A percentile compares a stretch with the other conserved stretches of the same genome.
Conservation (phyloP, 2,113 vertebrate species). For the Aix galericulata region DNA sequence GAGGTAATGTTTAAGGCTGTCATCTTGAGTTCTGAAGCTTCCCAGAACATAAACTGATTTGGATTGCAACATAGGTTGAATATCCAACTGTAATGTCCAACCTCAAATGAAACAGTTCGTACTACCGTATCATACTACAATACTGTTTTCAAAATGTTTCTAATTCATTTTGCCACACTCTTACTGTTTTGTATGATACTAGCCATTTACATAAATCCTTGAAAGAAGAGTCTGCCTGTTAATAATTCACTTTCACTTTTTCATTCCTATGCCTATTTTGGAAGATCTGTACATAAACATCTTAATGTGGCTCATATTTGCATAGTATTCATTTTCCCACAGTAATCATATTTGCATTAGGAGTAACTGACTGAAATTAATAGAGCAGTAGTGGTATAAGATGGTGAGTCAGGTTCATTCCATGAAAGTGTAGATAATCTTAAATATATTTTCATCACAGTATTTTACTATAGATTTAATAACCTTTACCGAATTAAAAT, state of each 20-base stretch:
- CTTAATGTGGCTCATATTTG: neutral
- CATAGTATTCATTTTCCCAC: neutral
- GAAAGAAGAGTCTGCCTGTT: neutral
- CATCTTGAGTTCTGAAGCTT: neutral
- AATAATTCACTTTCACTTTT: neutral
- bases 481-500: conserved; percentile 14
- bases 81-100: neutral
- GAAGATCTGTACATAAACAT: neutral
- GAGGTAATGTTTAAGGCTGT: neutral
- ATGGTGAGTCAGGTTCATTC: neutral
- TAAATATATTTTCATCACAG: neutral
- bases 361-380: neutral
- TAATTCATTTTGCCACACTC: neutral
- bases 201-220: neutral
- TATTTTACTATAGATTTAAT: neutral
- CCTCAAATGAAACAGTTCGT: neutral
- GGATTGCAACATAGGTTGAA: neutral
- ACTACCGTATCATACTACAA: neutral
- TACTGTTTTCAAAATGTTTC: neutral
- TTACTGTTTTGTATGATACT: neutral
- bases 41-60: neutral
- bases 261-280: neutral
- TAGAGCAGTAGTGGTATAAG: neutral
- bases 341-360: neutral
- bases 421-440: neutral